Evolutionary conservation across 2,888 invertebrate genomes (phyloP).

Genomic region (Masnerella sp.): DNA sequence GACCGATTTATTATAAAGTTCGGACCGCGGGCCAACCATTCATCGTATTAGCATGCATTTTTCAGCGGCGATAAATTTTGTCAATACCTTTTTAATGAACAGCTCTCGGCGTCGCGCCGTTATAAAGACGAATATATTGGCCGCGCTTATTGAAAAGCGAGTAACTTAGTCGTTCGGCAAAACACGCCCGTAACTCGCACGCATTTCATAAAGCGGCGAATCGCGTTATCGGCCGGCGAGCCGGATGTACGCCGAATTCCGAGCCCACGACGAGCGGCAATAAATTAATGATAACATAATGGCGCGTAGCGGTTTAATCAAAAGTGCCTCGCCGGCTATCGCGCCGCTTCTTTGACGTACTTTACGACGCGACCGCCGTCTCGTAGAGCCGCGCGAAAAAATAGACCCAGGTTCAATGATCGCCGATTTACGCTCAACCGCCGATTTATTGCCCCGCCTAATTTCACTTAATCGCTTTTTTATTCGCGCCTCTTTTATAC

Average conservation of each 20-base stretch:
- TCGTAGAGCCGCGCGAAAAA: slow-evolving; percentile 39
- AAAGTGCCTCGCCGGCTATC: slow-evolving; percentile 45
- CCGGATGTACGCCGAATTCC: slow-evolving; percentile 28
- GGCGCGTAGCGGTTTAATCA: slow-evolving; percentile 47
- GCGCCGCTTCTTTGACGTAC: slow-evolving; percentile 38
- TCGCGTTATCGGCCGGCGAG: slow-evolving; percentile 39
- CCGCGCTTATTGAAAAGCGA: slow-evolving; percentile 1
- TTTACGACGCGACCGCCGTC: slow-evolving; percentile 39
- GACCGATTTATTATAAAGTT: slow-evolving; percentile 34
- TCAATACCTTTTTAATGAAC: slow-evolving; percentile 41
- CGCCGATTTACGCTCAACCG: too few species aligned
- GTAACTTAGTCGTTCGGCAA: slow-evolving; percentile 35
- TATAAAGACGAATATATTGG: slow-evolving; percentile 31
- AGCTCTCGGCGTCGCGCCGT: slow-evolving; percentile 10
- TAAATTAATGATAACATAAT: slow-evolving; percentile 55
- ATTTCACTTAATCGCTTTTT: too few species aligned
- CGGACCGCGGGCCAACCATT: slow-evolving; percentile 10
- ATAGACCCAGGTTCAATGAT: slow-evolving; percentile 37
- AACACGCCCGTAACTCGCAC: slow-evolving; percentile 19
- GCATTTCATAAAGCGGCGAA: slow-evolving; percentile 29
- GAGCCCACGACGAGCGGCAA: slow-evolving; percentile 25
- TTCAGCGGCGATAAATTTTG: slow-evolving; percentile 39
- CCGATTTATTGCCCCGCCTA: too few species aligned
- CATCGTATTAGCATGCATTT: slow-evolving; percentile 29
- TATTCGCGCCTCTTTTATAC: too few species aligned